A percentile compares a stretch with the other conserved stretches of the same genome.
phyloP scores from a whole-genome alignment of 1,140 invertebrate genomes.

The Gerris buenoi region DNA sequence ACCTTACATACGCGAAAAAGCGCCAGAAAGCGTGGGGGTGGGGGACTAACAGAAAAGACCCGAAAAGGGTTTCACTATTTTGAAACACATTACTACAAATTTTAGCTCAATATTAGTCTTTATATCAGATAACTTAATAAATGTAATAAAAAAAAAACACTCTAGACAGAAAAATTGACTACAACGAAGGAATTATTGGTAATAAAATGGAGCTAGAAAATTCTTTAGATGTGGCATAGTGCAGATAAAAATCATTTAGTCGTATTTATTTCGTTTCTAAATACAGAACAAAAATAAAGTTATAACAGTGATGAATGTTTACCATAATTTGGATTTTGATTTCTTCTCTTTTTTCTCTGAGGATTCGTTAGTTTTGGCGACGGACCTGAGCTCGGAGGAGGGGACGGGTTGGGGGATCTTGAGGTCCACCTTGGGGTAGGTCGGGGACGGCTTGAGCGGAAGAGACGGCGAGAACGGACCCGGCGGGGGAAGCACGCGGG shows the following conservation, averaged over 20 bases:
- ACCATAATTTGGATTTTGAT: slow-evolving; percentile 7
- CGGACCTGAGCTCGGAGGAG: slow-evolving; percentile 4
- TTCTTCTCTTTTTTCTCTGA: neutral
- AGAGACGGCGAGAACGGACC: neutral
- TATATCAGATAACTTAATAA: no score
- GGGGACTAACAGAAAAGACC: no score
- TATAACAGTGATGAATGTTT: neutral
- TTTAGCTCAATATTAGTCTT: no score
- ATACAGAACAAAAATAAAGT: neutral
- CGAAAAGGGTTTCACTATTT: no score
- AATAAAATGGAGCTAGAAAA: no score
- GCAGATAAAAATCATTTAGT: neutral
- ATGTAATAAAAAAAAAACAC: no score
- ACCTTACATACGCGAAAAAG: no score
- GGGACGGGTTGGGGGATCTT: slow-evolving; percentile 9
- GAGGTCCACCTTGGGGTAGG: slow-evolving; percentile 10
- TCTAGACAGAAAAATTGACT: no score
- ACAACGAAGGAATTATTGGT: no score
- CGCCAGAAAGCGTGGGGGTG: no score
- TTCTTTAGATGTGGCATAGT: no score
- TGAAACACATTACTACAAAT: no score
- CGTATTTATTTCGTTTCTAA: neutral
- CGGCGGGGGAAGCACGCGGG: neutral
- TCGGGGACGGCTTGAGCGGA: slow-evolving; percentile 2
- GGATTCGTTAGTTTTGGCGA: neutral